phyloP scores from a whole-genome alignment of 2,888 invertebrate genomes.

The Candidula unifasciata region DNA sequence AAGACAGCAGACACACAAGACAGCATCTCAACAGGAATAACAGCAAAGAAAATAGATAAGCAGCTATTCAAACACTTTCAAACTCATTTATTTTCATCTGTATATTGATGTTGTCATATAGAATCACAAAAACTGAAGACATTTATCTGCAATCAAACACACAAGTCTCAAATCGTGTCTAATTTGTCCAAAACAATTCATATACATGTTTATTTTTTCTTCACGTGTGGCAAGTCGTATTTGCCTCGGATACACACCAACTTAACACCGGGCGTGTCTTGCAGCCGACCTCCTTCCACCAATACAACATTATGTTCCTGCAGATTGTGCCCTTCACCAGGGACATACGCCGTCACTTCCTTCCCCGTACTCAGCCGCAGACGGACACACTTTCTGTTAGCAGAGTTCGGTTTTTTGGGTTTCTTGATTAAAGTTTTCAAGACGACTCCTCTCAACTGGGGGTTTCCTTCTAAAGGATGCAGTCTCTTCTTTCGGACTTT shows the following conservation, averaged over 20 bases:
- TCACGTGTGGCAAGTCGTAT: constrained; percentile 84
- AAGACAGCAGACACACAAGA: no score
- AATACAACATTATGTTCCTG: constrained; percentile 97
- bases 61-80: no score
- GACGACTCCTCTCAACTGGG: constrained; percentile 93
- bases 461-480: constrained; percentile 86
- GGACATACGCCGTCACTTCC: constrained; percentile 95
- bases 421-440: constrained; percentile 95
- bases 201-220: constrained; percentile 64
- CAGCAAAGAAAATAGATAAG: no score
- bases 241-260: no score
- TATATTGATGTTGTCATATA: no score
- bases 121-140: no score
- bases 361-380: constrained; percentile 93
- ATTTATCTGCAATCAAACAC: no score
- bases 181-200: no score
- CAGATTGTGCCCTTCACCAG: constrained; percentile 97
- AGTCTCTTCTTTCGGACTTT: constrained; percentile 80
- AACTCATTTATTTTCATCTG: no score
- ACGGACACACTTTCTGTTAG: constrained; percentile 98
- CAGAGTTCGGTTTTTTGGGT: constrained; percentile 99
- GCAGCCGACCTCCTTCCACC: constrained; percentile 79
- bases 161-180: no score
- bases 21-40: no score
- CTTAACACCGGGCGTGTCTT: no score